Evolutionary conservation across 2,797 vertebrate species (phyloP), one percentile per base, ranked within the genome.

Genomic region (Coregonus ussuriensis): DNA sequence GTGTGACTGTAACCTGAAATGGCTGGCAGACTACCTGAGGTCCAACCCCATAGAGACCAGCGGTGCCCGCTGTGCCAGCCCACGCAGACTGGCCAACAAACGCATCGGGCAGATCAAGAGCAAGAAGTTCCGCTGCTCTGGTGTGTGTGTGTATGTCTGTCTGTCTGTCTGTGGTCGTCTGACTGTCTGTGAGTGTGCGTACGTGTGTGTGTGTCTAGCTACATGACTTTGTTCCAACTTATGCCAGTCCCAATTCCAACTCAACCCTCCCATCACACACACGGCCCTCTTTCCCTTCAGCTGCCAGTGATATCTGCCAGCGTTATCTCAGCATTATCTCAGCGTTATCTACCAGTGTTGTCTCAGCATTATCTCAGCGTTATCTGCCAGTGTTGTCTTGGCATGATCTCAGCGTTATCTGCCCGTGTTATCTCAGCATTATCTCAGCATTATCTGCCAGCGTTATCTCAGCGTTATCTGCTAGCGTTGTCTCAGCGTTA

Each of bases 51-150:
- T 99, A 0, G 98, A 99, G 95, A 99, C 98, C 37, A 99, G 97
- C 0, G 97, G 98, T 0, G 97, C 97, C 0, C 96, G 98, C 79
- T 99, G 98, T 4, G 96, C 97, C 90, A 98, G 97, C 77, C 98
- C 98, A 0, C 96, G 96, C 47, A 96, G 98, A 81, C 95, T 99
- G 3, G 95, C 97, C 93, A 99, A 98, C 95, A 99, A 99, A 76
- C 97, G 97, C 91, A 99, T 99, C 0, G 97, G 97, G 0, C 98
- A 99, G 93, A 97, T 99, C 93, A 99, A 98, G 90, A 98, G 98
- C 97, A 98, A 95, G 93, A 99, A 99, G 91, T 98, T 99, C 79
- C 94, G 98, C 84, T 99, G 97, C 93, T 99, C 97, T 0, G 97
- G 97, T 99, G 90, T 90, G 90, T 52, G 21, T 73, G 14, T 54